Percentiles rank a stretch among this genome's conserved stretches.
Conservation (phyloP, 2,113 vertebrate genomes). For the Heptranchias perlo region DNA sequence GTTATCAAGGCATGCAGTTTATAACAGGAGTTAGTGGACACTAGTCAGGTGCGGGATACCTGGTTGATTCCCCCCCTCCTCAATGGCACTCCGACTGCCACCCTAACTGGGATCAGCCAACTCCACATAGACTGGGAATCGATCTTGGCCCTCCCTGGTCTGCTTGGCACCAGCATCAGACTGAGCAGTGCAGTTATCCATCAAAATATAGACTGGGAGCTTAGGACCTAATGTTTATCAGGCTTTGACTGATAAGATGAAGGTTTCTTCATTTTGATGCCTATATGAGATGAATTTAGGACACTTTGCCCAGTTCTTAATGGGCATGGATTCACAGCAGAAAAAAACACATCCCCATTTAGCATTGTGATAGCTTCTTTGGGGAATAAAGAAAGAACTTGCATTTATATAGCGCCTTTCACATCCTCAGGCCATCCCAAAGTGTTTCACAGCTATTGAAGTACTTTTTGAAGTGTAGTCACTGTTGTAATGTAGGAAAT, state of each 20-base stretch:
- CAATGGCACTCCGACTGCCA: no score
- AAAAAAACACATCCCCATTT: background rate
- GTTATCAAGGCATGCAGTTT: no score
- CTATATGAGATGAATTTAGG: background rate
- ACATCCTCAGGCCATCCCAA: background rate
- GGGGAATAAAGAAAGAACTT: background rate
- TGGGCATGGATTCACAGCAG: no score
- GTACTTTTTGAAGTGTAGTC: background rate
- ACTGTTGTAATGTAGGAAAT: background rate
- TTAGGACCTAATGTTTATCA: background rate
- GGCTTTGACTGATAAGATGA: background rate
- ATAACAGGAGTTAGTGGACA: no score
- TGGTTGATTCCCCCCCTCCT: no score
- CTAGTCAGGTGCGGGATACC: no score
- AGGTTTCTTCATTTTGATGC: background rate
- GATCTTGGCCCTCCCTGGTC: background rate
- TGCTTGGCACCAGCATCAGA: background rate
- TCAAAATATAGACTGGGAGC: background rate
- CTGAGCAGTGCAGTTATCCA: background rate
- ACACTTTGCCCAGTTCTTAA: background rate
- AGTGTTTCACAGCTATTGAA: background rate
- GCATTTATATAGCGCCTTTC: background rate
- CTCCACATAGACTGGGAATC: background rate
- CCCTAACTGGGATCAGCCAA: no score
- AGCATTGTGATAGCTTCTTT: background rate